Evolutionary conservation across 2,797 vertebrate species (phyloP).

Genomic region (Enteromius radiatus): DNA sequence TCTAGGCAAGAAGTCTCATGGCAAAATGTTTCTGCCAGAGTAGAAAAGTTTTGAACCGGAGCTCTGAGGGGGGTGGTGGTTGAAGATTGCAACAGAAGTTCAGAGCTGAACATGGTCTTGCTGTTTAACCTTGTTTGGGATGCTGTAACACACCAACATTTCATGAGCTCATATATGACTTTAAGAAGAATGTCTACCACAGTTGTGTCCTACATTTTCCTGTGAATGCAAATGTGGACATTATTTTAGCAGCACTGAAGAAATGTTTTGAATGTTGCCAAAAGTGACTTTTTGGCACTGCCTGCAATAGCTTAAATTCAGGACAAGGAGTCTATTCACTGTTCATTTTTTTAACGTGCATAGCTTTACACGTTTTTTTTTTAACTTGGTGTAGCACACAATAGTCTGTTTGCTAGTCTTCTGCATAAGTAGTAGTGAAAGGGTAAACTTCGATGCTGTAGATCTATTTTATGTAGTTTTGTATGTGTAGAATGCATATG

Average conservation of each 20-base stretch:
- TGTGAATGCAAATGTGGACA: conserved; percentile 7
- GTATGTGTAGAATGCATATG: neutral
- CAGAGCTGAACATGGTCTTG: conserved; percentile 29
- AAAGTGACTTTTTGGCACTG: conserved; percentile 16
- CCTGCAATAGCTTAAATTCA: neutral
- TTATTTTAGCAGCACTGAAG: conserved; percentile 7
- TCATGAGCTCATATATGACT: conserved; percentile 29
- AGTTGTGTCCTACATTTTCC: neutral
- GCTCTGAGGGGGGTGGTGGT: conserved; percentile 33
- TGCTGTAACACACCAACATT: conserved; percentile 26
- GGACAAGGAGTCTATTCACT: neutral
- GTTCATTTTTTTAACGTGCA: neutral
- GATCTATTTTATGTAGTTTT: neutral
- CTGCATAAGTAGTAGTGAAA: neutral
- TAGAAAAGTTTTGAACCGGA: conserved; percentile 47
- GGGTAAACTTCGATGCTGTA: neutral
- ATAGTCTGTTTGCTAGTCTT: neutral
- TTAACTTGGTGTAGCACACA: neutral
- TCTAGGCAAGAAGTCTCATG: conserved; percentile 53
- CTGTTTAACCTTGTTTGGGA: conserved; percentile 42
- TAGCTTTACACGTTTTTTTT: neutral
- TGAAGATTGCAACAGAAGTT: conserved; percentile 38
- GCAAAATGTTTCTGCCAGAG: conserved; percentile 66
- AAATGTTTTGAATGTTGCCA: neutral
- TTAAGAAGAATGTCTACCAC: neutral